Percentiles rank a stretch among this genome's conserved stretches.
Conservation (phyloP, 1,140 invertebrate genomes). For the Gonatopus flavifemur region DNA sequence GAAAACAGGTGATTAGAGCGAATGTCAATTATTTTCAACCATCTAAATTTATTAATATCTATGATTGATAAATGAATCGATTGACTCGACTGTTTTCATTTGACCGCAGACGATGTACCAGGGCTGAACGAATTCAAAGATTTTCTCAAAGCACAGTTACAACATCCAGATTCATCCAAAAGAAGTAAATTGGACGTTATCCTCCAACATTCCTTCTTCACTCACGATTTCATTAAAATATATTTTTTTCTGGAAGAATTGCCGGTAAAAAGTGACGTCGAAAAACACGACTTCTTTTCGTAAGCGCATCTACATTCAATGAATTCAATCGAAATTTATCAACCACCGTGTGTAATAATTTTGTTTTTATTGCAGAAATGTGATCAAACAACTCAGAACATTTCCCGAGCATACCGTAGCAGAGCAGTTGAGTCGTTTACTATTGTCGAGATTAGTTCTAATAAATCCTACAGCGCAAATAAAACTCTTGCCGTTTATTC, state of each 20-base stretch:
- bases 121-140: slow-evolving; percentile 68
- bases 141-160: slow-evolving; percentile 67
- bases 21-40: background rate
- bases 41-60: background rate
- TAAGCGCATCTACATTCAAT: slow-evolving; percentile 41
- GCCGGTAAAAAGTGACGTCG: slow-evolving; percentile 72
- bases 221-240: slow-evolving; percentile 80
- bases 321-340: background rate
- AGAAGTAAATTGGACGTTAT: slow-evolving; percentile 66
- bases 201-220: slow-evolving; percentile 74
- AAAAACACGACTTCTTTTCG: slow-evolving; percentile 78
- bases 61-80: background rate
- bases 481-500: slow-evolving; percentile 72
- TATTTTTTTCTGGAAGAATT: slow-evolving; percentile 79
- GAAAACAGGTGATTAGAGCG: slow-evolving; percentile 57
- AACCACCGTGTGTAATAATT: background rate
- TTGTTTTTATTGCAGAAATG: slow-evolving; percentile 48
- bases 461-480: slow-evolving; percentile 76
- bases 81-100: slow-evolving; percentile 2
- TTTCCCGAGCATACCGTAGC: slow-evolving; percentile 79
- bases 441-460: slow-evolving; percentile 81
- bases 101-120: slow-evolving; percentile 65
- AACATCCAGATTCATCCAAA: slow-evolving; percentile 61
- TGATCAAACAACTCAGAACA: slow-evolving; percentile 65
- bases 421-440: slow-evolving; percentile 70